A percentile compares a stretch with the other conserved stretches of the same genome.
phyloP scores from a whole-genome alignment of 1,140 invertebrate genomes.

The Drepana arcuata region DNA sequence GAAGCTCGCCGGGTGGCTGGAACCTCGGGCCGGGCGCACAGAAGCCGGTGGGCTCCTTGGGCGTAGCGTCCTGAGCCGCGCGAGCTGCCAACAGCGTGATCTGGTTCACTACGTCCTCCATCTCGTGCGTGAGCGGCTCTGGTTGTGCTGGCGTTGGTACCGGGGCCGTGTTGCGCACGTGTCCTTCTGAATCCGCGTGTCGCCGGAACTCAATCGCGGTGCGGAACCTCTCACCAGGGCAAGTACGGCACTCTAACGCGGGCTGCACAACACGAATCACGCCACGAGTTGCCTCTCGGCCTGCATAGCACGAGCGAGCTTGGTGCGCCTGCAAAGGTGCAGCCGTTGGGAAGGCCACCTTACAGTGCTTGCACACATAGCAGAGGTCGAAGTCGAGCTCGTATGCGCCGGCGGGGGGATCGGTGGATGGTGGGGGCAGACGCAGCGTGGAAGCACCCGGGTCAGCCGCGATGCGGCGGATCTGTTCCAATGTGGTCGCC shows the following conservation, averaged over 20 bases:
- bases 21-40: slow-evolving; percentile 73
- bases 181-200: slow-evolving; percentile 77
- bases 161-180: slow-evolving; percentile 53
- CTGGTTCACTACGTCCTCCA: slow-evolving; percentile 88
- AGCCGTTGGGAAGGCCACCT: slow-evolving; percentile 84
- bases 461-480: slow-evolving; percentile 77
- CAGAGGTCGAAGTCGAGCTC: slow-evolving; percentile 84
- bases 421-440: slow-evolving; percentile 70
- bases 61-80: slow-evolving; percentile 72
- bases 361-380: slow-evolving; percentile 89
- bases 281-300: slow-evolving; percentile 76
- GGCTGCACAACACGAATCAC: slow-evolving; percentile 78
- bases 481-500: slow-evolving; percentile 76
- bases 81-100: slow-evolving; percentile 83
- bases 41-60: slow-evolving; percentile 67
- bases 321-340: slow-evolving; percentile 83
- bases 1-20: slow-evolving; percentile 67
- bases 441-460: slow-evolving; percentile 78
- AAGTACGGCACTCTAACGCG: slow-evolving; percentile 80
- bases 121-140: slow-evolving; percentile 80
- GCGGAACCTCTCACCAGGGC: slow-evolving; percentile 77
- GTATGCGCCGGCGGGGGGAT: slow-evolving; percentile 51
- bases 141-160: slow-evolving; percentile 51
- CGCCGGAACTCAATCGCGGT: slow-evolving; percentile 75
- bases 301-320: slow-evolving; percentile 76